Conservation (phyloP, 2,797 vertebrate genomes). For the Scarus forsteni region DNA sequence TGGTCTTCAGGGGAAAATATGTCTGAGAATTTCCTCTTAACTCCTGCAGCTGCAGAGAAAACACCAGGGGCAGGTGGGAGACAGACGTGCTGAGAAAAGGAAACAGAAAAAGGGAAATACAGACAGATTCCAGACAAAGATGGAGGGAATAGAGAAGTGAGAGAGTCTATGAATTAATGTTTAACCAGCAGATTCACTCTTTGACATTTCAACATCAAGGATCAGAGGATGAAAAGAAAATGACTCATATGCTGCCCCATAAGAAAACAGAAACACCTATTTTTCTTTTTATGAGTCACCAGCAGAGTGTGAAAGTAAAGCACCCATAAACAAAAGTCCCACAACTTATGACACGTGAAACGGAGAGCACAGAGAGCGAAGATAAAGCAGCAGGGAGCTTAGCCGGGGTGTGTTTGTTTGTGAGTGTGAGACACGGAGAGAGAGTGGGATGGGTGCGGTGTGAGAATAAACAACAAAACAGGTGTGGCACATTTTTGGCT, state of each 20-base stretch:
- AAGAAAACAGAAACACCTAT: constrained; percentile 19
- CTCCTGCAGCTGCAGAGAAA: neutral
- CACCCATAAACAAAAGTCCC: constrained; percentile 13
- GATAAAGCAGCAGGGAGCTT: neutral
- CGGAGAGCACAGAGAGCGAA: constrained; percentile 18
- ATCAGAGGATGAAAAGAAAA: constrained; percentile 44
- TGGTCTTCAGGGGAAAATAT: constrained; percentile 33
- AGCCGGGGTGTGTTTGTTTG: constrained; percentile 43
- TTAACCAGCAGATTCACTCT: constrained; percentile 10
- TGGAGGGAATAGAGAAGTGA: constrained; percentile 39
- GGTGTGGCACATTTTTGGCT: constrained; percentile 40
- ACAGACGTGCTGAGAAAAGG: neutral
- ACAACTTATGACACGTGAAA: constrained; percentile 10
- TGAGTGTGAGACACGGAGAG: neutral
- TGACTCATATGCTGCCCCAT: constrained; percentile 49
- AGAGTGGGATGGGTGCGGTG: constrained; percentile 36
- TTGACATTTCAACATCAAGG: constrained; percentile 7
- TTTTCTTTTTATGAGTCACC: constrained; percentile 56
- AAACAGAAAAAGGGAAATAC: constrained; percentile 10
- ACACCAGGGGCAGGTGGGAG: neutral
- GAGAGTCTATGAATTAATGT: neutral
- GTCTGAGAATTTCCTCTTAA: constrained; percentile 21
- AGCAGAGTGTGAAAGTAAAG: constrained; percentile 40
- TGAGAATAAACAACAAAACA: constrained; percentile 16
- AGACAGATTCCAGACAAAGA: neutral